Conservation (phyloP, 2,888 invertebrate species). For the Erebia aethiops region DNA sequence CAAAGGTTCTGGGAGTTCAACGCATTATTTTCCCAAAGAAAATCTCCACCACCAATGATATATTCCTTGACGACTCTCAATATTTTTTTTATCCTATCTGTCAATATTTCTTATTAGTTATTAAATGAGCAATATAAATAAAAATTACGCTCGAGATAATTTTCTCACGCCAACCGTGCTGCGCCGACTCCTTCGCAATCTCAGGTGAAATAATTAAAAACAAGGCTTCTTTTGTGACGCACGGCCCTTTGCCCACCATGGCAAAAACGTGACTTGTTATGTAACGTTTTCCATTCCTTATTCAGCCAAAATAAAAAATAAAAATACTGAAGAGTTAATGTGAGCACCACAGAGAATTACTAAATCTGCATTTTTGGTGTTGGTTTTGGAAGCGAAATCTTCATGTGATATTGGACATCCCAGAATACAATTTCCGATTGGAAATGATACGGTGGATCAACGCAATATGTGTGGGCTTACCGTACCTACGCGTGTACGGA, state of each 20-base stretch:
- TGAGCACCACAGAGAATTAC: not conserved
- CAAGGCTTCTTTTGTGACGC: conserved; percentile 22
- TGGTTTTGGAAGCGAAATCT: not conserved
- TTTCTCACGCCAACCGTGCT: conserved; percentile 22
- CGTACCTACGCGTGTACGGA: no score
- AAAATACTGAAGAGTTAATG: not conserved
- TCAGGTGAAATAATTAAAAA: not conserved
- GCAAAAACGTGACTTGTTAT: conserved; percentile 5
- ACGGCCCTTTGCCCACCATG: not conserved
- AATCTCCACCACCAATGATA: no score
- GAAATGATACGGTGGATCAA: no score
- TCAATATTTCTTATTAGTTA: no score
- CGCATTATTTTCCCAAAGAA: no score
- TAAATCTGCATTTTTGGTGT: not conserved
- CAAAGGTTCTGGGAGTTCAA: no score
- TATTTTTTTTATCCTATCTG: no score
- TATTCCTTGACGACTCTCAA: no score
- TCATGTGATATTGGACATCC: not conserved
- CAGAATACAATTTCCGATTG: no score
- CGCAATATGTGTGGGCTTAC: no score
- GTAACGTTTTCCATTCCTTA: not conserved
- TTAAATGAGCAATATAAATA: no score
- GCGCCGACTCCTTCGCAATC: not conserved
- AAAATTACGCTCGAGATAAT: not conserved
- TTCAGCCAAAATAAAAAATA: conserved; percentile 4